Evolutionary conservation across 2,888 invertebrate genomes (phyloP), one percentile per base, ranked within the genome.

Genomic region (Argyresthia goedartella): DNA sequence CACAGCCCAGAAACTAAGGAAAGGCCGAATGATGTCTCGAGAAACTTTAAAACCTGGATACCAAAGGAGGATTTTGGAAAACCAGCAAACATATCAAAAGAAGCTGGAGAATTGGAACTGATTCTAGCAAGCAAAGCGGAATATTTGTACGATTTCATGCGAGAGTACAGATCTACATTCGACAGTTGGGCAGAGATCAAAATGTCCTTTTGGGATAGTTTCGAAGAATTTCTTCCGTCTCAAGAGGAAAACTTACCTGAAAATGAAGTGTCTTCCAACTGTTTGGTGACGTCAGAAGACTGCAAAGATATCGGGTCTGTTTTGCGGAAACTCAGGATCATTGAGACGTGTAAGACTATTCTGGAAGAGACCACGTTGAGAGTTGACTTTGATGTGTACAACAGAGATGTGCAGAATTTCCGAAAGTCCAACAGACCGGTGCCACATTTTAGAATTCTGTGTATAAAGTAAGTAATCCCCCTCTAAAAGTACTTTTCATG

Each of bases 361-460:
- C 51, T 54, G 3, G 52, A 56, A 11, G 65, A 70, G 53, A 61
- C 65, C 49, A 62, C 54, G 53, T 59, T 86, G 0, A 59, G 49
- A 11, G 60, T 87, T 43, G 64, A 77, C 62, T 88, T 78, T 54
- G 86, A 88, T 64, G 81, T 87, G 8, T 88, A 81, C 55, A 75
- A 78, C 50, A 78, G 79, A 56, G 71, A 84, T 63, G 73, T 81
- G 16, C 74, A 73, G 53, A 73, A 78, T 59, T 82, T 82, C 54
- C 76, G 63, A 53, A 88, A 87, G 59, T 66, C 70, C 0, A 65
- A 71, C 53, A 73, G 66, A 42, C 81, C 86, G 0, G 69, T 62
- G 51, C 84, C 88, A 7, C 77, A 84, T 58, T 87, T 84, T 52
- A 72, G 84, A 56, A 59, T 88, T 25, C 61, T 79, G 39, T 81